Percentiles rank a stretch among this genome's conserved stretches.
Conservation (phyloP, 2,113 vertebrate genomes). For the Dasyornis broadbenti region DNA sequence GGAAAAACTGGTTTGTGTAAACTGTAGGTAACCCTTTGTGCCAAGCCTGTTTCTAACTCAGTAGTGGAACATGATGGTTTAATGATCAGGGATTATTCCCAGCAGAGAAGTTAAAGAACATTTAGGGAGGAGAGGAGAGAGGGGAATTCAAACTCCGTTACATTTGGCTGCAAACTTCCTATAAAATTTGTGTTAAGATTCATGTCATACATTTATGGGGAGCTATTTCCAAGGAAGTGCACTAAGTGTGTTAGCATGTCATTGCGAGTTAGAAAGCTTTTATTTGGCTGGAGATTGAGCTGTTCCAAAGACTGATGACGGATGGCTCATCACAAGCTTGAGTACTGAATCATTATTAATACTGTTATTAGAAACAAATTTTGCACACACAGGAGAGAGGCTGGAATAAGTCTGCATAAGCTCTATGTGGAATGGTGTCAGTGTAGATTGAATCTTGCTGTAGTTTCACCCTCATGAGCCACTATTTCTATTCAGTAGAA, state of each 20-base stretch:
- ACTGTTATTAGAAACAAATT: background rate
- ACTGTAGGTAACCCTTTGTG: slow-evolving; percentile 16
- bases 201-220: background rate
- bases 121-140: background rate
- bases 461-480: background rate
- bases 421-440: background rate
- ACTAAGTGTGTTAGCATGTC: background rate
- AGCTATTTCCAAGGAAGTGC: background rate
- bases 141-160: background rate
- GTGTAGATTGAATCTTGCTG: background rate
- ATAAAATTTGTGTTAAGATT: background rate
- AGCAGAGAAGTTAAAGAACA: background rate
- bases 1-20: slow-evolving; percentile 54
- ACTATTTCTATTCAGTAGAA: background rate
- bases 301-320: background rate
- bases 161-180: background rate
- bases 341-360: background rate
- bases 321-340: background rate
- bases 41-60: background rate
- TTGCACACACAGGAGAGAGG: background rate
- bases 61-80: background rate
- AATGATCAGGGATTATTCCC: background rate
- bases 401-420: background rate
- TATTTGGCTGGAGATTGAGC: background rate
- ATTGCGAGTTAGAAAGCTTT: background rate